Evolutionary conservation across 1,140 invertebrate species (phyloP).

Genomic region (Conus ventricosus): DNA sequence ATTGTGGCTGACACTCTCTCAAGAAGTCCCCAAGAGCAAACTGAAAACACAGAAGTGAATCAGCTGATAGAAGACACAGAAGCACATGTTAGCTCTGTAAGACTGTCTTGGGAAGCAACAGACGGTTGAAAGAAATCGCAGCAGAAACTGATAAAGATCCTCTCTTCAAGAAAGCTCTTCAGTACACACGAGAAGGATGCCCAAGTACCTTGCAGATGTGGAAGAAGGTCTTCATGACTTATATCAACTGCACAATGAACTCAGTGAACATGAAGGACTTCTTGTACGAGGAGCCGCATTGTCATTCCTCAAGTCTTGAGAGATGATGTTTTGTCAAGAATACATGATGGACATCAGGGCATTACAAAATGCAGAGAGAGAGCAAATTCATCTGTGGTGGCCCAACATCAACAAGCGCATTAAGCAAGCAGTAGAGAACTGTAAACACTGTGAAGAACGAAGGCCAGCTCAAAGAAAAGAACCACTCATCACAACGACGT

Average conservation of each 20-base stretch:
- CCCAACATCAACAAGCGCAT: neutral
- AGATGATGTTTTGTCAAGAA: neutral
- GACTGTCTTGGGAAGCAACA: too few relatives aligned
- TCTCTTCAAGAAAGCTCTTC: too few relatives aligned
- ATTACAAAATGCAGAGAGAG: neutral
- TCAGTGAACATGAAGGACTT: neutral
- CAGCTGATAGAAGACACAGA: too few relatives aligned
- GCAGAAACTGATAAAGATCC: too few relatives aligned
- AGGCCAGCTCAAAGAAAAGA: neutral
- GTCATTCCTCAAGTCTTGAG: neutral
- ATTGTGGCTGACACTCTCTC: conserved; percentile 45
- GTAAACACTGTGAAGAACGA: neutral
- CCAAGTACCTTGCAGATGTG: too few relatives aligned
- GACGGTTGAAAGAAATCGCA: too few relatives aligned
- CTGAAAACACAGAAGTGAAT: too few relatives aligned
- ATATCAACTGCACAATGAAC: too few relatives aligned
- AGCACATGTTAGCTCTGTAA: too few relatives aligned
- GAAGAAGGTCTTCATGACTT: too few relatives aligned
- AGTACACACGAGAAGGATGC: too few relatives aligned
- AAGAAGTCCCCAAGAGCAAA: neutral
- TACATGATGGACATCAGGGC: neutral
- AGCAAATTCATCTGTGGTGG: neutral
- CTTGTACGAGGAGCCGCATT: neutral
- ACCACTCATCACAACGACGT: neutral
- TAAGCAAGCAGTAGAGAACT: neutral